phyloP scores from a whole-genome alignment of 2,888 invertebrate genomes.

The Dione juno region DNA sequence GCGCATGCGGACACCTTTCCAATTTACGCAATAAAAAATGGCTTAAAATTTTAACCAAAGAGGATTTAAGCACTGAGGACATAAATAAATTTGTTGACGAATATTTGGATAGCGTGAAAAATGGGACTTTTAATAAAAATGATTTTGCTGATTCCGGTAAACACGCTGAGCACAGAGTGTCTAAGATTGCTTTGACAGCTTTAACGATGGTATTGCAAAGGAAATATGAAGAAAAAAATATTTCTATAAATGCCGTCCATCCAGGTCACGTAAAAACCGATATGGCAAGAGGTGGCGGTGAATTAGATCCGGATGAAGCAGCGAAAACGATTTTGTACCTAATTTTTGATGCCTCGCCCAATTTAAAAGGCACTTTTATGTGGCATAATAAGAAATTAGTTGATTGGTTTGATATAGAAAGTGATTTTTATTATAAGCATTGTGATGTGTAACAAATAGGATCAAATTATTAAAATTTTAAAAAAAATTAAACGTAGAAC shows the following conservation, averaged over 20 bases:
- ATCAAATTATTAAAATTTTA: no score
- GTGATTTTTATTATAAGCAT: slow-evolving; percentile 64
- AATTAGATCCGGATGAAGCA: slow-evolving; percentile 83
- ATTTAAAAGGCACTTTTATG: slow-evolving; percentile 86
- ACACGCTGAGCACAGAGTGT: slow-evolving; percentile 74
- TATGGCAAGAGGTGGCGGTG: slow-evolving; percentile 80
- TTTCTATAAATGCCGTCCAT: slow-evolving; percentile 73
- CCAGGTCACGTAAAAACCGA: slow-evolving; percentile 72
- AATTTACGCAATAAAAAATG: slow-evolving; percentile 70
- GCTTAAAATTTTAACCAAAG: slow-evolving; percentile 59
- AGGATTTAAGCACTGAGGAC: slow-evolving; percentile 64
- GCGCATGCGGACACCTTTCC: slow-evolving; percentile 71
- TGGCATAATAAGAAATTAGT: slow-evolving; percentile 84
- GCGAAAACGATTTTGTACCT: slow-evolving; percentile 83
- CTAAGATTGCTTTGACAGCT: slow-evolving; percentile 72
- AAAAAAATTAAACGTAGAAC: no score
- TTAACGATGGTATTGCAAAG: slow-evolving; percentile 69
- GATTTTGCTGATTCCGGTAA: slow-evolving; percentile 76
- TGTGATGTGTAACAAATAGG: slow-evolving; percentile 3
- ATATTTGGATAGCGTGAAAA: slow-evolving; percentile 71
- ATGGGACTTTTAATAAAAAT: slow-evolving; percentile 68
- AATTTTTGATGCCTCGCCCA: slow-evolving; percentile 84
- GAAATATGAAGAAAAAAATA: slow-evolving; percentile 63
- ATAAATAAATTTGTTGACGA: slow-evolving; percentile 69
- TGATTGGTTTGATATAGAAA: slow-evolving; percentile 83